Base-by-base conservation (phyloP, 2,888 invertebrate species). In the Ormyrus pomaceus region DNA sequence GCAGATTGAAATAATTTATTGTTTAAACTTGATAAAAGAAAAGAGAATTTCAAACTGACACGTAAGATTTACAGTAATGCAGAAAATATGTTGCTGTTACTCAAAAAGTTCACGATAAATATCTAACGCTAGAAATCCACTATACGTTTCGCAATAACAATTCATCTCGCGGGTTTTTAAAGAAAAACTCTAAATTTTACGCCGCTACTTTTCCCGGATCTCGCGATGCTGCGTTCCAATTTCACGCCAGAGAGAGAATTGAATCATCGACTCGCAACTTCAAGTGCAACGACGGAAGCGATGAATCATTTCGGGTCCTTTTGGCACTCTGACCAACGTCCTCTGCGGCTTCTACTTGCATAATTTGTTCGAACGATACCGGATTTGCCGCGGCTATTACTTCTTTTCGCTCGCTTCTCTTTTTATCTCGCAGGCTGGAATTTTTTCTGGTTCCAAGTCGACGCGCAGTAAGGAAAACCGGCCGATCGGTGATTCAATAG, bases 331-430 rank as follows among this genome's bases (percentile, higher is more conserved):
- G 34, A 34, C 34, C 34, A 34, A 11, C 7, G n/a, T 6, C 6
- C n/a, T 0, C 34, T 34, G 10, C 58, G 45, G 34, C 34, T 34
- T 9, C 3, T 3, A 34, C 55, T 65, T 72, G 65, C 58, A 77
- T 77, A 77, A 64, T 77, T 77, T 71, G 58, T 71, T 77, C 71
- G 71, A 77, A 77, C 61, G 62, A 61, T 46, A 65, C 34, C 34
- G 34, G 34, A 34, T 34, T 34, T 11, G 1, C 7, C n/a, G 50
- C 2, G 9, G 7, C 34, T 50, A 2, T 53, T 45, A 10, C 8
- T 53, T 19, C 34, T 34, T 7, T 55, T 11, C 34, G 34, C 34
- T n/a, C 13, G 48, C 5, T 0, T 53, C 13, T 53, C 8, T 53
- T 19, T n/a, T 55, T 11, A 10, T 3, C 50, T 7, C 59, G 19